Percentiles rank a stretch among this genome's conserved stretches.
These are phyloP conservation scores for Sinodicranocentrus sp. DNA, from an alignment of 2,888 invertebrate species.

Conservation along the genomic window DNA sequence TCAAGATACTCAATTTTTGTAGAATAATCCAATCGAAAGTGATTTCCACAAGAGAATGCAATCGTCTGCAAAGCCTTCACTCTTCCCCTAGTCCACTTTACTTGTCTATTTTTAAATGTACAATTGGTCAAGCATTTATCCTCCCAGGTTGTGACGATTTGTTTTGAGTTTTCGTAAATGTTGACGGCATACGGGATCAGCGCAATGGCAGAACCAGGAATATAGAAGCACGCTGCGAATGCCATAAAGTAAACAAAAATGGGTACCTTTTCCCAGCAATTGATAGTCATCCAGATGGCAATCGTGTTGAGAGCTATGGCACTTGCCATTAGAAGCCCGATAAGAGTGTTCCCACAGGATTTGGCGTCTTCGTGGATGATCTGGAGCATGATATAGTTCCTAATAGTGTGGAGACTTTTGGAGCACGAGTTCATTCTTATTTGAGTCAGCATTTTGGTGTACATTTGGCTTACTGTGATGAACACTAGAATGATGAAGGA, in stretches of 20 bases:
- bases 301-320: background rate
- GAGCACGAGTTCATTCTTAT: background rate
- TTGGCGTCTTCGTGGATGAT: constrained; percentile 28
- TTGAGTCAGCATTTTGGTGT: background rate
- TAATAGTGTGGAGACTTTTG: background rate
- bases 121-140: background rate
- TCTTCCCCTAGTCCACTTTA: constrained; percentile 8
- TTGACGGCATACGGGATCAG: constrained; percentile 29
- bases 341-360: constrained; percentile 4
- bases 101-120: background rate
- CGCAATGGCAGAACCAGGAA: background rate
- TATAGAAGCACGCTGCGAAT: background rate
- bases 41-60: constrained; percentile 27
- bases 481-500: constrained; percentile 21
- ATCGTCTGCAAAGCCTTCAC: background rate
- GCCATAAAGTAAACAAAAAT: constrained; percentile 7
- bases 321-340: constrained; percentile 10
- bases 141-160: background rate
- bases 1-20: constrained; percentile 23
- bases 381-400: constrained; percentile 25
- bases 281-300: constrained; percentile 4
- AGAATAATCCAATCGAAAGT: constrained; percentile 1
- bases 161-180: constrained; percentile 4
- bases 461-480: constrained; percentile 28
- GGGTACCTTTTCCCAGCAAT: constrained; percentile 30